Base-by-base conservation (phyloP, 2,888 invertebrate species). In the Pterobdella sp. region DNA sequence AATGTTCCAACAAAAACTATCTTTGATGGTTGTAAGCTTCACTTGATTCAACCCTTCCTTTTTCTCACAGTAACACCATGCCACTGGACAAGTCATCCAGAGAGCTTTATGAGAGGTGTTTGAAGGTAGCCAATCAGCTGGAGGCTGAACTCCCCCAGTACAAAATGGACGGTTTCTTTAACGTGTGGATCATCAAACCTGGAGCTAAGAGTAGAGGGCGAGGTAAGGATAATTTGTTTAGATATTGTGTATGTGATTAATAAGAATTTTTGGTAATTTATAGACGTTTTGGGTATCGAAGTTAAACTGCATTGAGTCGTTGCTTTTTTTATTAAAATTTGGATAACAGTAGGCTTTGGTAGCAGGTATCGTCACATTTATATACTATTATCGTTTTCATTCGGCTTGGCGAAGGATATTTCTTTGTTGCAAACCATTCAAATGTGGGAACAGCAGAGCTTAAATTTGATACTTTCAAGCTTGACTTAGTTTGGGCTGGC, bases 111-210 rank as follows among this genome's bases (percentile, higher is more conserved):
- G 29, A 34, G 14, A 78, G 80, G 71, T 78, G 88, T 3, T 86
- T 87, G 69, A 87, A 88, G 75, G 84, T 90, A 56, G 82, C 93
- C 73, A 87, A 88, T 22, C 87, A 88, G 65, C 86, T 93, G 79
- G 85, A 80, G 73, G 66, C 76, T 2, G 73, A 76, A 7, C 79
- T 79, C 74, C 81, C 82, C 0, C 83, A 83, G 79, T 80, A 78
- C 78, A 79, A 80, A 37, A 87, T 90, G 77, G 94, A 95, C 82
- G 95, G 94, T 0, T 87, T 88, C 75, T 87, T 88, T 74, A 94
- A 94, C 83, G 88, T 94, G 77, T 95, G 95, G 94, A 94, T 95
- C 77, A 88, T 94, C 75, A 95, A 95, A 82, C 94, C 94, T 0
- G 60, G 60, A 4, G 93, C 93, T 79, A 91, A 92, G 82, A 94